Percentiles rank a stretch among this genome's conserved stretches.
These are phyloP conservation scores for Pachypeltis micranthus DNA, from an alignment of 1,140 invertebrate species.

Conservation along the genomic window DNA sequence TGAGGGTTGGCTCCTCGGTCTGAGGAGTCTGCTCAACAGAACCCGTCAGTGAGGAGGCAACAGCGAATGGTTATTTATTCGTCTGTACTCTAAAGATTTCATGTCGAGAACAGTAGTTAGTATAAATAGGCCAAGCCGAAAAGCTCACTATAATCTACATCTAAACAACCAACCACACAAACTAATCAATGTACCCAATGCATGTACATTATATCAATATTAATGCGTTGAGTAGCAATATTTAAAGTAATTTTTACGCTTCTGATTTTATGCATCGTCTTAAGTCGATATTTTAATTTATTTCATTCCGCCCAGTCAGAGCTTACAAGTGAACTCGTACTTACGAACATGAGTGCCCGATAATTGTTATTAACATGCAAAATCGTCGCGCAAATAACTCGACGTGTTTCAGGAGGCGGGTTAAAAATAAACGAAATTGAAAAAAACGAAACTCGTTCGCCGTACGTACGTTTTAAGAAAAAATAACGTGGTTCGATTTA, in stretches of 20 bases:
- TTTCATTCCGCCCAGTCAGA: neutral
- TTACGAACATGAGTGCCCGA: neutral
- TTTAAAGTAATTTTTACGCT: neutral
- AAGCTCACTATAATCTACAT: conserved; percentile 13
- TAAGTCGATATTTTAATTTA: neutral
- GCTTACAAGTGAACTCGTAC: neutral
- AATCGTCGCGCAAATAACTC: no score
- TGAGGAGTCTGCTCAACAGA: neutral
- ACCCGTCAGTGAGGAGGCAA: neutral
- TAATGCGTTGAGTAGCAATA: no score
- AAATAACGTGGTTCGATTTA: neutral
- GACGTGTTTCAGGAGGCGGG: no score
- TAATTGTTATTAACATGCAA: neutral
- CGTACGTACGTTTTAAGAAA: neutral
- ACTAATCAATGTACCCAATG: conserved; percentile 14
- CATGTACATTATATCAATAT: no score
- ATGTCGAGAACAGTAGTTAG: neutral
- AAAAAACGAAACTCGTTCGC: neutral
- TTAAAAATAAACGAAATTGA: no score
- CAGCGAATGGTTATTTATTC: neutral
- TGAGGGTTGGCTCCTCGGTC: neutral
- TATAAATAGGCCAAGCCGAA: conserved; percentile 18
- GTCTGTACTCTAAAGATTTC: neutral
- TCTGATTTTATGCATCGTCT: neutral
- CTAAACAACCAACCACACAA: conserved; percentile 20